phyloP scores from a whole-genome alignment of 2,888 invertebrate species.

The Biston stratarius region DNA sequence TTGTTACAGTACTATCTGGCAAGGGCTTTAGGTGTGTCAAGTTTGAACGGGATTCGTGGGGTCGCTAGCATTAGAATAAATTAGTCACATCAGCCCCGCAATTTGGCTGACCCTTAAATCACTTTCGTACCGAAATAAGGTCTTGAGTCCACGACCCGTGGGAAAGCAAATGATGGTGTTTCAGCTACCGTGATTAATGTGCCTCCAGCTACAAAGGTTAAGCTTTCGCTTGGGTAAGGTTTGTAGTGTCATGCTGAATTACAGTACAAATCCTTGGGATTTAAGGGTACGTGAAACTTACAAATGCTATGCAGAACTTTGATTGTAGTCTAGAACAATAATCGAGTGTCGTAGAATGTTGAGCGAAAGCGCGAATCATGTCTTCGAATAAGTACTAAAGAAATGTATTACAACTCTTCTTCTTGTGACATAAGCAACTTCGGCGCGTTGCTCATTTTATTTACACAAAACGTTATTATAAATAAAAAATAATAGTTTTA shows the following conservation, averaged over 20 bases:
- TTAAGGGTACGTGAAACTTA: constrained; percentile 8
- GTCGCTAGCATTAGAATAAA: constrained; percentile 28
- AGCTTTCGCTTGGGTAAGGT: constrained; percentile 12
- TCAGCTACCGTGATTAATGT: constrained; percentile 28
- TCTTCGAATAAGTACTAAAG: no score
- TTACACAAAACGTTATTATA: no score
- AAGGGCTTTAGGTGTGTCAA: constrained; percentile 13
- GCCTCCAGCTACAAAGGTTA: constrained; percentile 17
- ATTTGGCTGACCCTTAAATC: constrained; percentile 31
- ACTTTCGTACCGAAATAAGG: constrained; percentile 28
- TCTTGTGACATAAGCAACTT: no score
- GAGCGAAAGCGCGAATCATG: no score
- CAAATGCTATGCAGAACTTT: background rate
- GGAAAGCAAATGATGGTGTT: constrained; percentile 27
- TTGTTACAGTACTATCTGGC: no score
- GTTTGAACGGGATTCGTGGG: constrained; percentile 3
- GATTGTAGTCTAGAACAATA: background rate
- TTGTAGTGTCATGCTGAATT: constrained; percentile 18
- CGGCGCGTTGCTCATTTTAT: no score
- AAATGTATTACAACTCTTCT: no score
- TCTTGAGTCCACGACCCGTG: constrained; percentile 21
- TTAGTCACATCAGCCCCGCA: constrained; percentile 26
- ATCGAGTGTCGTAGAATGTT: background rate
- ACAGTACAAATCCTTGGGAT: constrained; percentile 5
- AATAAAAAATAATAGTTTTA: no score